These are phyloP conservation scores for Peromyscus attwateri DNA, from an alignment of 2,797 vertebrate genomes.

Conservation along the genomic window DNA sequence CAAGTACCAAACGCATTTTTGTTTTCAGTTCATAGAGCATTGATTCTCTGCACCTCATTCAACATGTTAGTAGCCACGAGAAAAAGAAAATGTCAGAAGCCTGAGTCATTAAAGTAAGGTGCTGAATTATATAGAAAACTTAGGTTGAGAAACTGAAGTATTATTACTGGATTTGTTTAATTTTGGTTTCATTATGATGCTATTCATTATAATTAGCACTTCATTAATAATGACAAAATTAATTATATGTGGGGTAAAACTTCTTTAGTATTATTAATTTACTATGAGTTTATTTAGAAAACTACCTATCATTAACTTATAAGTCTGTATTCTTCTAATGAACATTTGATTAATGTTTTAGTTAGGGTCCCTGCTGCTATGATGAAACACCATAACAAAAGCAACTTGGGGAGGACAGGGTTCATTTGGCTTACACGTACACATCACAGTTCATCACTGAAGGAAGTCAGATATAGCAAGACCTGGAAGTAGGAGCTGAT, in stretches of 20 bases:
- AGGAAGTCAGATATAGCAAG: background rate
- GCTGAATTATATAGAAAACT: background rate
- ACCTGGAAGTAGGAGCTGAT: background rate
- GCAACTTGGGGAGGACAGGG: background rate
- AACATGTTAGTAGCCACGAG: background rate
- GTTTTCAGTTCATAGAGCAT: rapidly evolving
- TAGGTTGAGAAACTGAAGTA: background rate
- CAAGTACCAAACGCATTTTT: background rate
- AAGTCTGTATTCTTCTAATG: background rate
- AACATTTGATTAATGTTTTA: background rate
- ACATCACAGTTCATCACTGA: background rate
- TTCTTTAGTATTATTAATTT: background rate
- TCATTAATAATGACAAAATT: background rate
- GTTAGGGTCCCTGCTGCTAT: background rate
- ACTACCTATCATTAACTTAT: background rate
- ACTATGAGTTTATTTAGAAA: background rate
- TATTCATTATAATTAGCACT: background rate
- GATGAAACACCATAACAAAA: background rate
- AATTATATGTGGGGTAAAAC: background rate
- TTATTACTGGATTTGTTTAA: background rate
- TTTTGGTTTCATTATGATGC: background rate
- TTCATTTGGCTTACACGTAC: background rate
- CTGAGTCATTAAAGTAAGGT: background rate
- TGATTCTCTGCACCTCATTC: background rate
- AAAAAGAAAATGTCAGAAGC: background rate